Conservation (phyloP, 2,888 invertebrate genomes). For the Drosophila cognata region DNA sequence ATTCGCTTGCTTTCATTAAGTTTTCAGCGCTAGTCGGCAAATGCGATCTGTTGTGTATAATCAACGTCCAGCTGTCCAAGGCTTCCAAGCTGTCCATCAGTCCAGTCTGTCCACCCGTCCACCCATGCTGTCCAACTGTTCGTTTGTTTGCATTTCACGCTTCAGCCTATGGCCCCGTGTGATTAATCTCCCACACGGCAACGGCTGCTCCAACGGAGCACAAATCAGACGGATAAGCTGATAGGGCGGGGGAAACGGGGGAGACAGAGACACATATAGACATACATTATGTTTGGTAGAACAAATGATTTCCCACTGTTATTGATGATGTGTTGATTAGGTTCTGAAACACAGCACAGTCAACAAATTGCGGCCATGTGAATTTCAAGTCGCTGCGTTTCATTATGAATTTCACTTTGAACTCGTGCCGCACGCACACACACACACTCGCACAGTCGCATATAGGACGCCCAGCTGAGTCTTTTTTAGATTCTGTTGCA, state of each 20-base stretch:
- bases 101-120: slow-evolving; percentile 19
- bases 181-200: slow-evolving; percentile 72
- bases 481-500: slow-evolving; percentile 48
- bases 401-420: slow-evolving; percentile 76
- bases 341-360: slow-evolving; percentile 64
- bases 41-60: slow-evolving; percentile 60
- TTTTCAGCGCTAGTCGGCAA: slow-evolving; percentile 58
- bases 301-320: slow-evolving; percentile 79
- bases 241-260: slow-evolving; percentile 15
- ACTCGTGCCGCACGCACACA: slow-evolving; percentile 65
- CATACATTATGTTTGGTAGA: slow-evolving; percentile 45
- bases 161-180: slow-evolving; percentile 67
- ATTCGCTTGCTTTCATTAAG: slow-evolving; percentile 73
- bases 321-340: slow-evolving; percentile 83
- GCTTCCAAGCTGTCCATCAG: neutral
- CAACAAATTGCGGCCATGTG: slow-evolving; percentile 78
- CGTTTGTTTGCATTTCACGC: slow-evolving; percentile 77
- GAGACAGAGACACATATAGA: slow-evolving; percentile 18
- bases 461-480: slow-evolving; percentile 55
- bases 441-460: slow-evolving; percentile 17
- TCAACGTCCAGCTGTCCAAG: slow-evolving; percentile 61
- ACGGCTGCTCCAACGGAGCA: slow-evolving; percentile 31
- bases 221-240: slow-evolving; percentile 45
- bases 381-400: slow-evolving; percentile 63
- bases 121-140: slow-evolving; percentile 25